Base-by-base conservation (phyloP, 2,797 vertebrate genomes). In the Danio tinwini region DNA sequence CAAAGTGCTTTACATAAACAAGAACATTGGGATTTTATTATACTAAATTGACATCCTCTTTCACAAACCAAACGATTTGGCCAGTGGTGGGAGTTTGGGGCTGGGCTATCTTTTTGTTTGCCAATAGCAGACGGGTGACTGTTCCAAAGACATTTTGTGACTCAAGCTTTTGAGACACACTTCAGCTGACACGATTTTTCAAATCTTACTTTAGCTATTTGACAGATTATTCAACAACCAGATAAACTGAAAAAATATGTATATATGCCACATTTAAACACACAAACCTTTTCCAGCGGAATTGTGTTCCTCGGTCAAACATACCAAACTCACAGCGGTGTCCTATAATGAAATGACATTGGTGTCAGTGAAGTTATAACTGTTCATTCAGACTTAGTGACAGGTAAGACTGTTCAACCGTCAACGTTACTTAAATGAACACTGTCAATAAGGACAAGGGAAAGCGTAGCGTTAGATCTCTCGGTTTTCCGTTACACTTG, bases 241-340 rank as follows among this genome's bases (percentile, higher is more conserved):
- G n/a, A 5, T 42, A 12, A 12, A 55, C 3, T 44, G 5, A 58
- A 58, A 47, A 9, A 7, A 44, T 9, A 29, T 7, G n/a, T 49
- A 40, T 10, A 13, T 21, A n/a, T 37, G 9, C 47, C 8, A 8
- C 14, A 21, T 17, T 5, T 40, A 62, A 49, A 52, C 10, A 67
- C 16, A 62, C 68, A 0, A 64, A 72, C 69, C 70, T 84, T 75
- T 21, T 78, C 74, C 74, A 49, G 65, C 4, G 49, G 39, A 47
- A 78, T 62, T 19, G 63, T 44, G 53, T 52, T 75, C 64, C 52
- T 70, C 37, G 47, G 49, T 44, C 61, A 74, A 74, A 74, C 83
- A 84, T 84, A 63, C 63, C 83, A 81, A 40, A 19, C 50, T 81
- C 59, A 81, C 56, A 64, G 44, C 63, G 11, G 61, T 29, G 52